Evolutionary conservation across 30 jellyfish, hydroid and myxozoan species (phyloP).

Genomic region (Cassiopea xamachana): DNA sequence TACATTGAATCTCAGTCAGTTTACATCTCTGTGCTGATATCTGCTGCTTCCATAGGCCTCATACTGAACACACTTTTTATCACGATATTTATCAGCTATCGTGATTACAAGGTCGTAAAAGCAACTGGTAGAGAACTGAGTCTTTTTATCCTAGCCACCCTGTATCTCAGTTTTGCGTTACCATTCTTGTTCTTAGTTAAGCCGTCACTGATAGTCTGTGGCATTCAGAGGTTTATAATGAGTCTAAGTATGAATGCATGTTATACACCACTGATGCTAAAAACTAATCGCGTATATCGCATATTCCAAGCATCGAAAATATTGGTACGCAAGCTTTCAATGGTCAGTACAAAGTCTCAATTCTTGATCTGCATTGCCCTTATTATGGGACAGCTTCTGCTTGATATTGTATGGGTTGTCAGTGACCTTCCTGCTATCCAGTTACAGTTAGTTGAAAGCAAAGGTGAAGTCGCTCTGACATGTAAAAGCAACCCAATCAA

Average conservation of each 20-base stretch:
- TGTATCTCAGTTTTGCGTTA: constrained; percentile 66
- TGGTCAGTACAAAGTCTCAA: constrained; percentile 90
- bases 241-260: constrained; percentile 84
- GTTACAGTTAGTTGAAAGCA: neutral
- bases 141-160: constrained; percentile 49
- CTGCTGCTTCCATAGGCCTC: constrained; percentile 30
- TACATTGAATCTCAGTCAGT: neutral
- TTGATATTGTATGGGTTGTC: constrained; percentile 88
- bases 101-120: constrained; percentile 57
- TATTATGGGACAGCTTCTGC: constrained; percentile 73
- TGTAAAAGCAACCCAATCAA: constrained; percentile 71
- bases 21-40: neutral
- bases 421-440: constrained; percentile 76
- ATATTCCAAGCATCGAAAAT: constrained; percentile 79
- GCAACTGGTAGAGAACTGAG: constrained; percentile 81
- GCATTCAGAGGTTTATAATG: constrained; percentile 64
- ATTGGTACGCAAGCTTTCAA: constrained; percentile 44
- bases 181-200: constrained; percentile 54
- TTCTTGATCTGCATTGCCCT: constrained; percentile 69
- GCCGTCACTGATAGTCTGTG: constrained; percentile 69
- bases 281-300: constrained; percentile 92
- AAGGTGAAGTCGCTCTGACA: constrained; percentile 41
- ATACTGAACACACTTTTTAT: constrained; percentile 55
- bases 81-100: constrained; percentile 33
- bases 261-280: constrained; percentile 90